These are phyloP conservation scores for Phalacrocorax aristotelis DNA, from an alignment of 2,113 vertebrate genomes.

Conservation along the genomic window DNA sequence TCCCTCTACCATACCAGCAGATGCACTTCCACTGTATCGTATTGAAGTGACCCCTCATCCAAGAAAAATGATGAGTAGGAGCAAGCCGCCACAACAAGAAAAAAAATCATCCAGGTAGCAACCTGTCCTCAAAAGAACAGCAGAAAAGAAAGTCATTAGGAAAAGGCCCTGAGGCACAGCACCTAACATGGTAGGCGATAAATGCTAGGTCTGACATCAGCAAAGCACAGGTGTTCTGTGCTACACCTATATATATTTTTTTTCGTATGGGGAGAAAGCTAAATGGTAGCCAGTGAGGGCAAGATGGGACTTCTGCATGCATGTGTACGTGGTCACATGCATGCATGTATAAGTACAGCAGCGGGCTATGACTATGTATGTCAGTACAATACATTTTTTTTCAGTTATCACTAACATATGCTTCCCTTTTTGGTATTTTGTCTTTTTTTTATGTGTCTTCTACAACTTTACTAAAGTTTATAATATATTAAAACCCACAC, in stretches of 20 bases:
- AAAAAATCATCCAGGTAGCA: not conserved
- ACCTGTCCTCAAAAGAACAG: not conserved
- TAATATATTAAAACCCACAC: not conserved
- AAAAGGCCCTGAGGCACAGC: not conserved
- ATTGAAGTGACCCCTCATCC: not conserved
- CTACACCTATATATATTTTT: too few species aligned
- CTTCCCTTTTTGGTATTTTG: not conserved
- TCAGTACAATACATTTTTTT: not conserved
- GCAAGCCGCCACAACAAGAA: not conserved
- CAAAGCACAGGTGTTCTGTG: not conserved
- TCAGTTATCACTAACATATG: not conserved
- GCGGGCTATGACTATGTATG: not conserved
- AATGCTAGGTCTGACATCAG: not conserved
- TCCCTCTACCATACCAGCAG: not conserved
- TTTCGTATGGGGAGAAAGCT: not conserved
- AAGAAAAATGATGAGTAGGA: not conserved
- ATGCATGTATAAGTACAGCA: not conserved
- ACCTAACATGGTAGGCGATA: rapidly evolving
- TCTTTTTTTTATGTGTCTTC: not conserved
- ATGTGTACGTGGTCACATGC: rapidly evolving
- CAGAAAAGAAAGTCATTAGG: not conserved
- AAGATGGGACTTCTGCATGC: not conserved
- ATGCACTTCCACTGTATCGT: not conserved
- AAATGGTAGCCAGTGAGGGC: not conserved
- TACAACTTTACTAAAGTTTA: not conserved